phyloP scores from a whole-genome alignment of 2,888 invertebrate species.

The Acleris holmiana region DNA sequence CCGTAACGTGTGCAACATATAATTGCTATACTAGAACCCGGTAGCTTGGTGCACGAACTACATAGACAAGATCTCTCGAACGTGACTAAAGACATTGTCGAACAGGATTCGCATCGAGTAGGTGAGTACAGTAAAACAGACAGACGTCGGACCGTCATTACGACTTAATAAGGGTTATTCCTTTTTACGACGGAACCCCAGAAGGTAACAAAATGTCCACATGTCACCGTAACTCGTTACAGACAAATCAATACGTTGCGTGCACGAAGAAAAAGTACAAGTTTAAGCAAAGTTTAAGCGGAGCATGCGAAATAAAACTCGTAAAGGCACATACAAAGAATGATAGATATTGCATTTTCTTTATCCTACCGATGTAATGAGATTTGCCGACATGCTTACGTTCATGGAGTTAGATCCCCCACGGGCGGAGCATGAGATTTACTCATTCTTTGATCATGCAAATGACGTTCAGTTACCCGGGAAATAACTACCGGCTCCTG shows the following conservation, averaged over 20 bases:
- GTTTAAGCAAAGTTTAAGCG: constrained; percentile 50
- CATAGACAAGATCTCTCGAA: too few species aligned
- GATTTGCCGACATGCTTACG: constrained; percentile 71
- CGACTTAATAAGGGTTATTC: constrained; percentile 31
- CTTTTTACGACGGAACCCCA: constrained; percentile 26
- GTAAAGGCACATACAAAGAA: constrained; percentile 57
- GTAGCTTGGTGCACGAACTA: too few species aligned
- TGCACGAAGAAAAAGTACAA: constrained; percentile 33
- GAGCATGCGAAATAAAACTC: constrained; percentile 58
- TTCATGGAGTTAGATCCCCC: constrained; percentile 48
- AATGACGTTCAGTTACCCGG: constrained; percentile 46
- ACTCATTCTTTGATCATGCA: constrained; percentile 64
- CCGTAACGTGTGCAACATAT: too few species aligned
- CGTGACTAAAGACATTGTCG: background rate
- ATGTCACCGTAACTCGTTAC: constrained; percentile 19
- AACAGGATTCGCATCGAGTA: background rate
- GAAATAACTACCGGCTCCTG: constrained; percentile 20
- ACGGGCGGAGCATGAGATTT: constrained; percentile 51
- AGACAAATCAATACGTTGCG: constrained; percentile 29
- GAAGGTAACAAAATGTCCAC: constrained; percentile 22
- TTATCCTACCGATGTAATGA: constrained; percentile 72
- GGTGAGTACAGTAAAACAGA: constrained; percentile 6
- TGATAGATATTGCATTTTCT: constrained; percentile 72
- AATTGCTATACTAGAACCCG: too few species aligned
- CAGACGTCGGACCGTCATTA: constrained; percentile 29